A percentile compares a stretch with the other conserved stretches of the same genome.
Conservation (phyloP, 2,113 vertebrate genomes). For the Gallinago media region DNA sequence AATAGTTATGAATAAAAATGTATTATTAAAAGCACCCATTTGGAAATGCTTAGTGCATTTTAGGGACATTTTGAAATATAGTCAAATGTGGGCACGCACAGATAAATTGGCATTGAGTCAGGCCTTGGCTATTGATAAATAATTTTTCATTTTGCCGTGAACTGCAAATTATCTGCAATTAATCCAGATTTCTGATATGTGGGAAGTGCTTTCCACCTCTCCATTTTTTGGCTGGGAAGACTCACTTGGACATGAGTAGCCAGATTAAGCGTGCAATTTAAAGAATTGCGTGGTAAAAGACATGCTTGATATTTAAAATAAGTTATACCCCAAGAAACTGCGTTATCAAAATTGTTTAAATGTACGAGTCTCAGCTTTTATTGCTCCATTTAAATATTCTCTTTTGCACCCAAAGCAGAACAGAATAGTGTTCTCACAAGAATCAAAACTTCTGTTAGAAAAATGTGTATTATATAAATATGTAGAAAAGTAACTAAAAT, state of each 20-base stretch:
- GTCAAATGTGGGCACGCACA: neutral
- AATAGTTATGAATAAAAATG: neutral
- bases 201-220: neutral
- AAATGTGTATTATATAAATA: neutral
- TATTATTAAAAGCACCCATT: neutral
- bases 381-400: neutral
- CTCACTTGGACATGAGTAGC: neutral
- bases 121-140: neutral
- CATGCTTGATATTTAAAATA: neutral
- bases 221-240: neutral
- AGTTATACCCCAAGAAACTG: neutral
- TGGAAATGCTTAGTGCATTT: neutral
- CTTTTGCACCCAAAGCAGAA: neutral
- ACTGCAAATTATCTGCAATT: neutral
- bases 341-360: neutral
- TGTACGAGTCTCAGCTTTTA: neutral
- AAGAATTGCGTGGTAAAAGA: neutral
- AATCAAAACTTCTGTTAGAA: neutral
- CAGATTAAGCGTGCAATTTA: neutral
- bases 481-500: neutral
- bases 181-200: neutral
- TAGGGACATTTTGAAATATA: neutral
- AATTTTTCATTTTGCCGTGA: neutral
- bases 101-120: neutral
- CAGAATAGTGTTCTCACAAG: neutral